phyloP scores from a whole-genome alignment of 2,113 vertebrate species.

The Paradoxurus hermaphroditus region DNA sequence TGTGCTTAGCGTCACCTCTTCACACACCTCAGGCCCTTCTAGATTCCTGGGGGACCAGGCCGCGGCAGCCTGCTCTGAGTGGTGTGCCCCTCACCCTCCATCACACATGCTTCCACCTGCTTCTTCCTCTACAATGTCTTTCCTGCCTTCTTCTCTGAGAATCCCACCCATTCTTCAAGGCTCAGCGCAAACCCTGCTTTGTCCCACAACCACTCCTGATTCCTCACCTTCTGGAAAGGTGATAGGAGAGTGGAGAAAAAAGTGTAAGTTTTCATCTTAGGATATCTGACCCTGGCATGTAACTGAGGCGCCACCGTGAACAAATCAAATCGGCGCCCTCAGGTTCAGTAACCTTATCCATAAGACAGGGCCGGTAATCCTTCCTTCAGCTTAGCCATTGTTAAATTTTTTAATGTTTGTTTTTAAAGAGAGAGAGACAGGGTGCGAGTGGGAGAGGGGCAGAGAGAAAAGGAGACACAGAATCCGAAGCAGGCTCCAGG shows the following conservation, averaged over 20 bases:
- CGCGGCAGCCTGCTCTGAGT: not conserved
- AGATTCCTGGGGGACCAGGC: not conserved
- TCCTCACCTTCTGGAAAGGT: not conserved
- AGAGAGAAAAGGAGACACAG: too few relatives aligned
- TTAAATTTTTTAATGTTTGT: too few relatives aligned
- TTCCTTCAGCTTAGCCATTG: not conserved
- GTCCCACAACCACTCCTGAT: not conserved
- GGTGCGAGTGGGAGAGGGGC: too few relatives aligned
- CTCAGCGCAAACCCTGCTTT: not conserved
- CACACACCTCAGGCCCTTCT: not conserved
- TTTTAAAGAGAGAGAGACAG: too few relatives aligned
- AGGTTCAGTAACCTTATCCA: not conserved
- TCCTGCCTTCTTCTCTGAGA: not conserved
- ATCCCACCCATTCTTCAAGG: not conserved
- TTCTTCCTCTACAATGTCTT: not conserved
- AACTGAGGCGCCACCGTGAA: not conserved
- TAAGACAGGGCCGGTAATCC: not conserved
- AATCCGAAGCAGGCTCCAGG: too few relatives aligned
- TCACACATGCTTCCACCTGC: not conserved
- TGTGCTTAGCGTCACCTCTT: accelerated
- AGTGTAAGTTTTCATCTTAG: not conserved
- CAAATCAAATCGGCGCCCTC: not conserved
- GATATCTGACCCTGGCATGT: not conserved
- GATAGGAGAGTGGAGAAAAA: not conserved
- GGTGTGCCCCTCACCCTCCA: too few relatives aligned